Evolutionary conservation across 2,888 invertebrate species (phyloP).

Genomic region (Caradrina kadenii): DNA sequence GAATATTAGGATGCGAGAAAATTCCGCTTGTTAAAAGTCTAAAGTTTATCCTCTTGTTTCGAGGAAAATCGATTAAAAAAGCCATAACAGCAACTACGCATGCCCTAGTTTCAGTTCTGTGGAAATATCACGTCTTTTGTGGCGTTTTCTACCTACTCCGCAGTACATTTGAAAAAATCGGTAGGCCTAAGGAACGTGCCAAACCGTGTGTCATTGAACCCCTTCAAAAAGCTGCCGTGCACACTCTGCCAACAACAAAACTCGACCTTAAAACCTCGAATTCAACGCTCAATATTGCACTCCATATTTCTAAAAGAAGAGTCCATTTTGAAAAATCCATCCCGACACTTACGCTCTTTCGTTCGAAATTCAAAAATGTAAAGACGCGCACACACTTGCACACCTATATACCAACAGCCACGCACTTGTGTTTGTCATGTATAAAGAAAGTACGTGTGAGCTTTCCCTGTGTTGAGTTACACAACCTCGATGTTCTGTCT

Average conservation of each 20-base stretch:
- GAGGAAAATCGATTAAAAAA: slow-evolving; percentile 79
- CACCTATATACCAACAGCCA: slow-evolving; percentile 70
- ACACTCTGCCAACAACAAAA: slow-evolving; percentile 65
- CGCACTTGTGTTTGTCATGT: slow-evolving; percentile 71
- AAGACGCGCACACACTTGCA: slow-evolving; percentile 82
- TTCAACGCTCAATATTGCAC: slow-evolving; percentile 73
- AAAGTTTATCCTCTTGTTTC: slow-evolving; percentile 73
- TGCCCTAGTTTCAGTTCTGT: slow-evolving; percentile 84
- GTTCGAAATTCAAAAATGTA: slow-evolving; percentile 81
- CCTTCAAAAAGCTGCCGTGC: slow-evolving; percentile 81
- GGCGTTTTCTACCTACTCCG: slow-evolving; percentile 72
- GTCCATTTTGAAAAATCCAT: slow-evolving; percentile 80
- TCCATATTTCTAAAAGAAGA: slow-evolving; percentile 70
- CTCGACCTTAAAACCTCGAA: slow-evolving; percentile 68
- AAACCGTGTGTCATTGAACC: slow-evolving; percentile 88
- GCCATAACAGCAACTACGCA: slow-evolving; percentile 74
- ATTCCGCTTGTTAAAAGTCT: slow-evolving; percentile 61
- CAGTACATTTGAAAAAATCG: slow-evolving; percentile 80
- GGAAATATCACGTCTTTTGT: slow-evolving; percentile 84
- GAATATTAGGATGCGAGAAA: slow-evolving; percentile 50
- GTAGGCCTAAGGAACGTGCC: slow-evolving; percentile 84
- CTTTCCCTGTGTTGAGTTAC: slow-evolving; percentile 89
- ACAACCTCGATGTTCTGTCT: slow-evolving; percentile 81
- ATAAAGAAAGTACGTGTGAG: slow-evolving; percentile 87
- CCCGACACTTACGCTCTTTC: slow-evolving; percentile 82